Evolutionary conservation across 2,797 vertebrate genomes (phyloP), one percentile per base, ranked within the genome.

Genomic region (Pseudochaenichthys georgianus): DNA sequence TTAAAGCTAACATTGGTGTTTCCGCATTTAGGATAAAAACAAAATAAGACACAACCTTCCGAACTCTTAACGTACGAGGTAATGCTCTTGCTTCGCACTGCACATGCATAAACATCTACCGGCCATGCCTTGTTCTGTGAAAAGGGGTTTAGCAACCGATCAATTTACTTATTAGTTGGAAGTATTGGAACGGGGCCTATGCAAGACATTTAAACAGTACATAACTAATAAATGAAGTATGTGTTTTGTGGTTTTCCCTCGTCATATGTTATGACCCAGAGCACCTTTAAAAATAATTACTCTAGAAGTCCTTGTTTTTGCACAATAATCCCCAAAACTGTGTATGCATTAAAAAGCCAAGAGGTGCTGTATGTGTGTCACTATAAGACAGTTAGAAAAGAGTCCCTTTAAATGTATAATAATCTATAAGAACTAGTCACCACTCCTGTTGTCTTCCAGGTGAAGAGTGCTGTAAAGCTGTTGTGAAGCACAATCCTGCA

Each of bases 401-500:
- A 13, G 28, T 77, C 64, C 77, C 82, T 80, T 82, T 85, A 81
- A 78, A 75, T 70, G 15, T 23, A 52, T 63, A 15, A 53, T 50
- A 63, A 64, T 53, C 15, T 41, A 46, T 47, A 57, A 54, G 50
- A 17, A 86, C 66, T 42, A 6, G 59, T 72, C 73, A 2, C 46
- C 48, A 50, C 47, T 67, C 45, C 61, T 54, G 60, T 81, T 21
- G 16, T 66, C 75, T 55, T 64, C 60, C 67, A 46, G 67, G 54
- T 52, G 60, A 65, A 63, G n/a, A 60, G 52, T 17, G n/a, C 55
- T 65, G 69, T 60, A 15, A 54, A 68, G 77, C 73, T 77, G 78
- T 74, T 67, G 77, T 80, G 43, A 79, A 76, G 80, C 78, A 81
- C 78, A 83, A 62, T 60, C 48, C 71, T 73, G 47, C 64, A 77